Evolutionary conservation across 2,888 invertebrate genomes (phyloP).

Genomic region (Cantharis rufa): DNA sequence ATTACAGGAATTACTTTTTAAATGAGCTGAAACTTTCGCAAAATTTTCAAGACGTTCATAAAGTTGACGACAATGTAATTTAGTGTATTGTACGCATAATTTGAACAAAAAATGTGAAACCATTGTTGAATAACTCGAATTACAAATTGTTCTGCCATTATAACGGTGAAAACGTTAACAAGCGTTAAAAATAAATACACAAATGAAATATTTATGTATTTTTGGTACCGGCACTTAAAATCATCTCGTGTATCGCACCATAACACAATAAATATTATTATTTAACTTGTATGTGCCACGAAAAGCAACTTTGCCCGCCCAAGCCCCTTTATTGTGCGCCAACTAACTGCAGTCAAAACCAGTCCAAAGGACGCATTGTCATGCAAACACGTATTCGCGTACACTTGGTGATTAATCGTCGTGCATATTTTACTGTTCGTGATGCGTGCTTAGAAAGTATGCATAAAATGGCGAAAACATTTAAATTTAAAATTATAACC

Average conservation of each 20-base stretch:
- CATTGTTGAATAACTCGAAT: neutral
- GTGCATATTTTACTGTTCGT: slow-evolving; percentile 24
- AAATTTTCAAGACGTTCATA: neutral
- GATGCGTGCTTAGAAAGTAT: slow-evolving; percentile 21
- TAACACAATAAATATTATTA: slow-evolving; percentile 17
- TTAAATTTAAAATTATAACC: neutral
- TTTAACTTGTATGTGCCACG: slow-evolving; percentile 22
- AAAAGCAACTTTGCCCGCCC: slow-evolving; percentile 26
- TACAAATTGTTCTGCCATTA: neutral
- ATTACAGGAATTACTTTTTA: neutral
- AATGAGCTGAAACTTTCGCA: neutral
- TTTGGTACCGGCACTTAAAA: neutral
- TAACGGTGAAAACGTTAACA: neutral
- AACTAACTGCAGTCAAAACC: slow-evolving; percentile 15
- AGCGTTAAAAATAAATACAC: slow-evolving; percentile 4
- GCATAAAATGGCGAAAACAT: slow-evolving; percentile 21
- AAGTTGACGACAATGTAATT: neutral
- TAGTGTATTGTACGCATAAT: neutral
- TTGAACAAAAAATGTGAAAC: neutral
- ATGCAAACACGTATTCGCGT: slow-evolving; percentile 31
- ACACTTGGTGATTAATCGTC: slow-evolving; percentile 30
- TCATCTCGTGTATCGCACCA: slow-evolving; percentile 1
- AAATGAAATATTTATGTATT: neutral
- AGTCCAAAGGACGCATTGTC: slow-evolving; percentile 31
- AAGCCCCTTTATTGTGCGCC: slow-evolving; percentile 27